phyloP scores from a whole-genome alignment of 2,797 vertebrate species.

The Gymnothorax javanicus region DNA sequence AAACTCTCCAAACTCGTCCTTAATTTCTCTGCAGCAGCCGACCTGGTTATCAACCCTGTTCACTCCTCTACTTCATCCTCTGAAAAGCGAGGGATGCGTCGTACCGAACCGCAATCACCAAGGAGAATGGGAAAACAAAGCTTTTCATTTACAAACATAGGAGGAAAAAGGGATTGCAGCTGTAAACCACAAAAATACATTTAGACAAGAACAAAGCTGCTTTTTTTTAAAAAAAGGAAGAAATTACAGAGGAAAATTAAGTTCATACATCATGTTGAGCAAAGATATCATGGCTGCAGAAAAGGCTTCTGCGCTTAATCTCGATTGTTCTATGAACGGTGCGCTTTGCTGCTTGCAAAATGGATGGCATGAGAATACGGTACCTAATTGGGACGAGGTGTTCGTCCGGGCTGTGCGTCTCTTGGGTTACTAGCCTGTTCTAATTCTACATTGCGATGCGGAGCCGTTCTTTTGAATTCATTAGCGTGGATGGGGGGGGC shows the following conservation, averaged over 20 bases:
- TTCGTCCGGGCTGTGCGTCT: too few species aligned
- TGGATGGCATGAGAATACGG: not conserved
- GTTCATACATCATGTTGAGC: not conserved
- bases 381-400: not conserved
- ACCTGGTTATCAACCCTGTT: not conserved
- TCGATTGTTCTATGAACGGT: conserved; percentile 25
- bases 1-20: not conserved
- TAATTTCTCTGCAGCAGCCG: not conserved
- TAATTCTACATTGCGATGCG: not conserved
- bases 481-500: not conserved
- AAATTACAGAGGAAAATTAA: not conserved
- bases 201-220: not conserved
- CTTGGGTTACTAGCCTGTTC: not conserved
- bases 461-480: not conserved
- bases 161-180: not conserved
- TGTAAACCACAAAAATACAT: not conserved
- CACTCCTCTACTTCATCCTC: not conserved
- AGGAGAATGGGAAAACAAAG: not conserved
- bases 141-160: not conserved
- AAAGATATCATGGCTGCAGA: conserved; percentile 16
- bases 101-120: not conserved
- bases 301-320: conserved; percentile 12
- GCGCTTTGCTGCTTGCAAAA: conserved; percentile 26
- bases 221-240: not conserved
- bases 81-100: not conserved